Base-by-base conservation (phyloP, 2,113 vertebrate species). In the Myiopsitta monachus region DNA sequence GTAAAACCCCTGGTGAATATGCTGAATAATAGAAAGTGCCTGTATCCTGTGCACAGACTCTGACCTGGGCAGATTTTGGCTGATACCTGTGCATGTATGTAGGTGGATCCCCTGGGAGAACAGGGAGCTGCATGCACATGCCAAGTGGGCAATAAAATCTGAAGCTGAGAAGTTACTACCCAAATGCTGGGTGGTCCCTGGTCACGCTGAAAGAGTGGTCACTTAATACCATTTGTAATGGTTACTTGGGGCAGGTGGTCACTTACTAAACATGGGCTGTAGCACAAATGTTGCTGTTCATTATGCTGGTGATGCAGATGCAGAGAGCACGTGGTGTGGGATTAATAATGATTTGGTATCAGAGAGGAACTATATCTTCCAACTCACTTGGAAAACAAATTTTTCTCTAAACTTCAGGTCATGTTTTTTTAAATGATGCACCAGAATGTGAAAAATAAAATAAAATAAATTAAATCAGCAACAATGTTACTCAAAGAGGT, bases 191-290 rank as follows among this genome's bases (percentile, higher is more conserved):
- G 96, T 95, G 93, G 95, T 95, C 94, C 80, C 74, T 63, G 78
- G 93, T 81, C 79, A 27, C 54, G 82, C 91, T 69, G 77, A 70
- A 94, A 81, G 88, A 44, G 66, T 62, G 94, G 89, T 89, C 91
- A 95, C 87, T 95, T 94, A 95, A 96, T 76, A 95, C 91, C 33
- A 66, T 76, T 89, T 95, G 91, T 85, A 95, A 89, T 84, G 85
- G 82, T 59, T 90, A 11, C 90, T 83, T 7, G 79, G 82, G 92
- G 85, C 90, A 95, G 95, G 87, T 86, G 87, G 68, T 86, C 2
- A 4, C 79, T 95, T 31, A 3, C 81, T 66, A 46, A 82, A 87
- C 83, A 91, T 44, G 75, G 81, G 69, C 87, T 76, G 90, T 0
- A 57, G 78, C 74, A 76, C 91, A 95, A 93, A 84, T 88, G 94